Percentiles rank a stretch among this genome's conserved stretches.
Evolutionary conservation across 2,113 vertebrate genomes (phyloP).

Genomic region (Sceloporus undulatus): DNA sequence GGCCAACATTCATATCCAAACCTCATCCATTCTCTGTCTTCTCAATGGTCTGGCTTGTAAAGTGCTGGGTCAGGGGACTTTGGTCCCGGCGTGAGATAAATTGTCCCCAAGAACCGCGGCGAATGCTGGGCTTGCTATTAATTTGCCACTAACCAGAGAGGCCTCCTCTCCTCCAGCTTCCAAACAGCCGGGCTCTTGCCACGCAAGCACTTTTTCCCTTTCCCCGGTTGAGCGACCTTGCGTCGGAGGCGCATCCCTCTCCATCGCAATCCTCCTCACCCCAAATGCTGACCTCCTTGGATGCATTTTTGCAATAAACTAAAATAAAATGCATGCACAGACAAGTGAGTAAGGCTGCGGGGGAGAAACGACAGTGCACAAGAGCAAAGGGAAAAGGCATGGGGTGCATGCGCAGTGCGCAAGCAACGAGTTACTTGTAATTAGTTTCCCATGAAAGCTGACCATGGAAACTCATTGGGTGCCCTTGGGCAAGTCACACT

Average conservation of each 20-base stretch:
- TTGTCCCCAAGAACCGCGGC: background rate
- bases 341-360: no score
- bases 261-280: background rate
- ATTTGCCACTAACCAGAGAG: conserved; percentile 16
- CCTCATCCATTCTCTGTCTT: background rate
- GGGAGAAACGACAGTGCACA: no score
- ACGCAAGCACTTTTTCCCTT: conserved; percentile 1
- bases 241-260: background rate
- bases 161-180: conserved; percentile 6
- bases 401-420: background rate
- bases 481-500: no score
- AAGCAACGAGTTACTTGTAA: background rate
- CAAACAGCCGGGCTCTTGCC: background rate
- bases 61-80: conserved; percentile 3
- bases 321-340: no score
- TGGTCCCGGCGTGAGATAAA: background rate
- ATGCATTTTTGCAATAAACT: no score
- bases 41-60: background rate
- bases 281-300: background rate
- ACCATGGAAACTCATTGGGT: no score
- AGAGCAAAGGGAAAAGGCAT: background rate
- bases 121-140: conserved; percentile 2
- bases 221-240: conserved; percentile 10
- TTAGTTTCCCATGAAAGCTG: background rate
- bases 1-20: no score